phyloP scores from a whole-genome alignment of 2,797 vertebrate genomes.

The Bradypodion pumilum region DNA sequence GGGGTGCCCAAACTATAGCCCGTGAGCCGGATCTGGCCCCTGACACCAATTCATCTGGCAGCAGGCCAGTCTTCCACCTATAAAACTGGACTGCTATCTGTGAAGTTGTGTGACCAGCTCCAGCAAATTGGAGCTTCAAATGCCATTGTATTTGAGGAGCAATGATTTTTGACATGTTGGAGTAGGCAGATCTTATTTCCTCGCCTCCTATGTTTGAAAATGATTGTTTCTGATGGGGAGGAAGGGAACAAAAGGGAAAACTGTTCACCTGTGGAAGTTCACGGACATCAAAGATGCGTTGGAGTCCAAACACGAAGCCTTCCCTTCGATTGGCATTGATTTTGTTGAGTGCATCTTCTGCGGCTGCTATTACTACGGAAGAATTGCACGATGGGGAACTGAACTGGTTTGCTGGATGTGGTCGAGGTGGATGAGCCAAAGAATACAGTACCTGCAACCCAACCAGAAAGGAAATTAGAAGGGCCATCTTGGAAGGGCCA shows the following conservation, averaged over 20 bases:
- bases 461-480: constrained; percentile 46
- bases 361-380: constrained; percentile 41
- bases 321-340: constrained; percentile 64
- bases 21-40: too few relatives aligned
- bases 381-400: constrained; percentile 49
- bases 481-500: constrained; percentile 47
- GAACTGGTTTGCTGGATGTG: accelerated
- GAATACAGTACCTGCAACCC: constrained; percentile 37
- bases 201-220: not conserved
- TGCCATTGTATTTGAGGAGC: not conserved
- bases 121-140: not conserved
- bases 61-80: too few relatives aligned
- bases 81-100: not conserved
- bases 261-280: constrained; percentile 66
- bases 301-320: constrained; percentile 68
- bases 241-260: not conserved
- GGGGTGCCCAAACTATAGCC: too few relatives aligned
- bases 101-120: not conserved
- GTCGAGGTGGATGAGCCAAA: not conserved
- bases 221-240: too few relatives aligned
- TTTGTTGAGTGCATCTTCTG: constrained; percentile 60
- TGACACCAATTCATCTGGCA: too few relatives aligned
- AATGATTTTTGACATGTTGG: too few relatives aligned
- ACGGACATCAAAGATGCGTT: constrained; percentile 56
- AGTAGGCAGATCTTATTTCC: not conserved